A percentile compares a stretch with the other conserved stretches of the same genome.
Evolutionary conservation across 2,113 vertebrate genomes (phyloP).

Genomic region (Ceyx cyanopectus): DNA sequence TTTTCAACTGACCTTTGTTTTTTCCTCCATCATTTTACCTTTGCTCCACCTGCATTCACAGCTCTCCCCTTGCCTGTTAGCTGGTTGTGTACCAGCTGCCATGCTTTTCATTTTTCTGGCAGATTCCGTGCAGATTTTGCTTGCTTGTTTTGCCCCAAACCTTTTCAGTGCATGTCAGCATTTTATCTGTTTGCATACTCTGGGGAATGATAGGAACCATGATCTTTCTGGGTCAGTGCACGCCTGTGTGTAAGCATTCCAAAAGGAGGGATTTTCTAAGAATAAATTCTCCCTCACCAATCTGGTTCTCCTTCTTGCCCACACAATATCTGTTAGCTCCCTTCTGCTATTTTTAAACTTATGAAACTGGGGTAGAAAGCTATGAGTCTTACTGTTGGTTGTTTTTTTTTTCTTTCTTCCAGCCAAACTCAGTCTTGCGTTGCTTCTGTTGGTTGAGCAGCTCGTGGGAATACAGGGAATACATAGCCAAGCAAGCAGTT

Average conservation of each 20-base stretch:
- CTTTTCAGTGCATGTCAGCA: slow-evolving; percentile 5
- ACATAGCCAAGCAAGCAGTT: neutral
- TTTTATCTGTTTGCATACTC: slow-evolving; percentile 24
- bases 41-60: neutral
- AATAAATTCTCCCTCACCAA: neutral
- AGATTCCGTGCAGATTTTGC: neutral
- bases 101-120: neutral
- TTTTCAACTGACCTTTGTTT: neutral
- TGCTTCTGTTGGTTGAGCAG: neutral
- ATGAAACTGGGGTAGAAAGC: neutral
- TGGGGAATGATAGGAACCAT: neutral
- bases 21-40: slow-evolving; percentile 1
- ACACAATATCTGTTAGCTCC: neutral
- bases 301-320: slow-evolving; percentile 37
- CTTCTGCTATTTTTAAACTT: slow-evolving; percentile 16
- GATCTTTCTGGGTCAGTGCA: slow-evolving; percentile 54
- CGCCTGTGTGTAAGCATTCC: neutral
- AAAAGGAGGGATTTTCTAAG: slow-evolving; percentile 40
- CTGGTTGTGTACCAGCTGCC: slow-evolving; percentile 1
- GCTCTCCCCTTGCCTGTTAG: slow-evolving; percentile 26
- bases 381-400: slow-evolving; percentile 7
- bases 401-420: neutral
- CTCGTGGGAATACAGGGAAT: neutral
- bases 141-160: slow-evolving; percentile 25
- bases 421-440: neutral